Evolutionary conservation across 2,888 invertebrate genomes (phyloP).

Genomic region (Agrotis segetum): DNA sequence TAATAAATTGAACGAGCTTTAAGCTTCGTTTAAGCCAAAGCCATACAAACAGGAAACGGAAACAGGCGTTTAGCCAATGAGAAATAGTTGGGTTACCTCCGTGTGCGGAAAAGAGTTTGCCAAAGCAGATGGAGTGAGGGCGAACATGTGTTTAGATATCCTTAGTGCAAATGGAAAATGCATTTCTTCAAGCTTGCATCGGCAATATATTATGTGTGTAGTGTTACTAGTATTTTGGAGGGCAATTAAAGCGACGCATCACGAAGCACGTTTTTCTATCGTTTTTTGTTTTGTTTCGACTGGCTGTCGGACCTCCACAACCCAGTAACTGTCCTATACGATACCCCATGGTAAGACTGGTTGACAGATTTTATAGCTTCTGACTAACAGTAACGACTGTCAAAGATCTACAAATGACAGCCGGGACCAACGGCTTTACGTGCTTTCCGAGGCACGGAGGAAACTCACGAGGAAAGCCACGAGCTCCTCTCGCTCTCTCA

Average conservation of each 20-base stretch:
- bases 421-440: too few relatives aligned
- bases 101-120: conserved; percentile 40
- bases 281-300: too few relatives aligned
- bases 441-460: too few relatives aligned
- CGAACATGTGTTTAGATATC: conserved; percentile 38
- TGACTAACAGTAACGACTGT: too few relatives aligned
- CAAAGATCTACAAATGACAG: too few relatives aligned
- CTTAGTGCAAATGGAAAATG: conserved; percentile 4
- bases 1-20: conserved; percentile 53
- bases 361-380: too few relatives aligned
- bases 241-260: not conserved
- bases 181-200: not conserved
- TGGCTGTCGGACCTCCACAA: too few relatives aligned
- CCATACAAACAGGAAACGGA: conserved; percentile 61
- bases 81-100: conserved; percentile 51
- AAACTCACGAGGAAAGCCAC: too few relatives aligned
- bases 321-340: too few relatives aligned
- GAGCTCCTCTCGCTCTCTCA: too few relatives aligned
- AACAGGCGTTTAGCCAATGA: conserved; percentile 59
- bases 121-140: conserved; percentile 29
- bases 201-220: not conserved
- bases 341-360: too few relatives aligned
- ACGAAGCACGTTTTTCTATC: too few relatives aligned
- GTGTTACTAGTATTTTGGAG: not conserved
- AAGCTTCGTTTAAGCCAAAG: conserved; percentile 57